phyloP scores from a whole-genome alignment of 53 echinoderm and acorn worm species.

The Arbacia lixula region DNA sequence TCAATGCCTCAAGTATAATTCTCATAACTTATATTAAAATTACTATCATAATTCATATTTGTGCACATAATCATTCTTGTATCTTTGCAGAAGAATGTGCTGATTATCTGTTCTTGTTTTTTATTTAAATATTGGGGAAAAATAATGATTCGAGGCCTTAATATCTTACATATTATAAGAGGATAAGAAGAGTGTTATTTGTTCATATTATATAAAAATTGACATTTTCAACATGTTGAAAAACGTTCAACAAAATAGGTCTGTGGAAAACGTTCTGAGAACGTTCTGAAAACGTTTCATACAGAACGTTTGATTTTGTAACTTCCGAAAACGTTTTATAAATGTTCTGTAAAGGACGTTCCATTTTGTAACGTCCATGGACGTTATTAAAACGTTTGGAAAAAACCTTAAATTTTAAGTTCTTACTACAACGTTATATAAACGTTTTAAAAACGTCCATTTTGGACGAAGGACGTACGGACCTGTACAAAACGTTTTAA shows the following conservation, averaged over 20 bases:
- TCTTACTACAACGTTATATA: conserved; percentile 30
- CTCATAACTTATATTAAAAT: conserved; percentile 9
- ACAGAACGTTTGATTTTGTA: conserved; percentile 23
- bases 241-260: conserved; percentile 30
- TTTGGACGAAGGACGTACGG: conserved; percentile 24
- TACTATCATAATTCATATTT: conserved; percentile 8
- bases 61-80: conserved; percentile 6
- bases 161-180: conserved; percentile 2
- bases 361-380: conserved; percentile 3
- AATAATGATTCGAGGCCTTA: conserved; percentile 6
- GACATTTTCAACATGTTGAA: conserved; percentile 21
- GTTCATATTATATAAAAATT: conserved; percentile 30
- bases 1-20: conserved; percentile 23
- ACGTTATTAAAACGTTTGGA: conserved; percentile 25
- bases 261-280: conserved; percentile 24
- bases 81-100: conserved; percentile 19
- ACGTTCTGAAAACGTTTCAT: conserved; percentile 20
- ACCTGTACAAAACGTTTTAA: conserved; percentile 14
- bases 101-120: conserved; percentile 15
- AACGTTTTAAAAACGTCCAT: conserved; percentile 20
- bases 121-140: conserved; percentile 5
- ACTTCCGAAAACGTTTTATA: conserved; percentile 22
- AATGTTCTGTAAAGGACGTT: conserved; percentile 17
- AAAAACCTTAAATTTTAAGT: conserved; percentile 22
- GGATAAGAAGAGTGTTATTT: conserved; percentile 27